A percentile compares a stretch with the other conserved stretches of the same genome.
Evolutionary conservation across 2,797 vertebrate species (phyloP).

Genomic region (Eremophila alpestris): DNA sequence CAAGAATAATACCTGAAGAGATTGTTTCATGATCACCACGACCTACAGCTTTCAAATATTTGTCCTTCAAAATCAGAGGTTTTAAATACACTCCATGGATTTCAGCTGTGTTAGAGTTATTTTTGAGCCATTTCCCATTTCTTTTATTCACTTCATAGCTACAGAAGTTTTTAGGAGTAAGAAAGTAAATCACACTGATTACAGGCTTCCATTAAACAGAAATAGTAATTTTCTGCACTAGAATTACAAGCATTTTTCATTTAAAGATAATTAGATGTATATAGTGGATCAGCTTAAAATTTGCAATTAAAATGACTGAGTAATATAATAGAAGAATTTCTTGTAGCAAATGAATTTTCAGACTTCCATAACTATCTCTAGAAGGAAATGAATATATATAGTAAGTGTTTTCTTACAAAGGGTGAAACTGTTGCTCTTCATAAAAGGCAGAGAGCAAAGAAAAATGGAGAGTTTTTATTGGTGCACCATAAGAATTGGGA

Average conservation of each 20-base stretch:
- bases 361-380: not conserved
- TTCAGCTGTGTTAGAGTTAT: not conserved
- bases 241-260: conserved; percentile 27
- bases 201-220: conserved; percentile 26
- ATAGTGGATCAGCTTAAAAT: conserved; percentile 38
- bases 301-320: conserved; percentile 30
- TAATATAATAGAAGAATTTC: conserved; percentile 15
- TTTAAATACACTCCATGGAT: not conserved
- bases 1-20: not conserved
- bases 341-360: conserved; percentile 37
- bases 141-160: not conserved
- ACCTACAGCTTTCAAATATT: not conserved
- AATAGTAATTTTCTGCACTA: conserved; percentile 23
- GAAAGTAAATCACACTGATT: conserved; percentile 36
- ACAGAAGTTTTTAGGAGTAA: not conserved
- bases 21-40: not conserved
- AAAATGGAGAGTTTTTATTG: not conserved
- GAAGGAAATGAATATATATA: not conserved
- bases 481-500: not conserved
- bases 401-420: not conserved
- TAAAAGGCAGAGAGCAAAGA: not conserved
- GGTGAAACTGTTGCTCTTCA: not conserved
- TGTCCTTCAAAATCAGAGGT: not conserved
- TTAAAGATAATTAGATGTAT: conserved; percentile 40
- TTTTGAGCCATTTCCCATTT: conserved; percentile 22